A percentile compares a stretch with the other conserved stretches of the same genome.
These are phyloP conservation scores for Laticauda colubrina DNA, from an alignment of 2,113 vertebrate genomes.

Conservation along the genomic window DNA sequence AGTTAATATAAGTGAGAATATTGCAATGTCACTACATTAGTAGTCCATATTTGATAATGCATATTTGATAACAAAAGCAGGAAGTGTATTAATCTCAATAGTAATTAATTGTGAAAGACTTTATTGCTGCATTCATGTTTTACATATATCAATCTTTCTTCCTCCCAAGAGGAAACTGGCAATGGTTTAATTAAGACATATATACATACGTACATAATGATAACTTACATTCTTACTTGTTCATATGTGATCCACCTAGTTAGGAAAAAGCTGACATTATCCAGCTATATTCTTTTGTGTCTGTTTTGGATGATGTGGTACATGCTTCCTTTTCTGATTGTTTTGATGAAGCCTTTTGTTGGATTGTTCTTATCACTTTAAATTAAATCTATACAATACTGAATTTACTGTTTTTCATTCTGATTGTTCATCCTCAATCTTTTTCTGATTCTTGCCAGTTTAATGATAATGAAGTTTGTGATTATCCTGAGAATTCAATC, in stretches of 20 bases:
- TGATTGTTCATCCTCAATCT: neutral
- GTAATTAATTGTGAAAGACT: neutral
- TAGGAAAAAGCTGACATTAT: neutral
- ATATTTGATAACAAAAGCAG: neutral
- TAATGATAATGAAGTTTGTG: neutral
- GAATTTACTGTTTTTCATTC: neutral
- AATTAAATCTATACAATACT: neutral
- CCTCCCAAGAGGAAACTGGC: neutral
- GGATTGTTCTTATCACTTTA: neutral
- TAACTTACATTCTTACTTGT: neutral
- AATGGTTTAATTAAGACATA: neutral
- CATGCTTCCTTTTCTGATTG: neutral
- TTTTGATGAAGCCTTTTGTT: neutral
- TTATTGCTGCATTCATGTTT: neutral
- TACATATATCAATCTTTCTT: neutral
- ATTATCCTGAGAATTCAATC: neutral
- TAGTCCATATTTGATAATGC: neutral
- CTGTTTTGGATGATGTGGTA: neutral
- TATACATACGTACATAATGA: neutral
- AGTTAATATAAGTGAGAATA: neutral
- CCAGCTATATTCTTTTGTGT: neutral
- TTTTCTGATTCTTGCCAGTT: neutral
- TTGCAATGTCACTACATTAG: neutral
- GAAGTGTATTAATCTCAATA: neutral
- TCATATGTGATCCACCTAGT: neutral